These are phyloP conservation scores for Drosophila rubida DNA, from an alignment of 2,888 invertebrate species.

Conservation along the genomic window DNA sequence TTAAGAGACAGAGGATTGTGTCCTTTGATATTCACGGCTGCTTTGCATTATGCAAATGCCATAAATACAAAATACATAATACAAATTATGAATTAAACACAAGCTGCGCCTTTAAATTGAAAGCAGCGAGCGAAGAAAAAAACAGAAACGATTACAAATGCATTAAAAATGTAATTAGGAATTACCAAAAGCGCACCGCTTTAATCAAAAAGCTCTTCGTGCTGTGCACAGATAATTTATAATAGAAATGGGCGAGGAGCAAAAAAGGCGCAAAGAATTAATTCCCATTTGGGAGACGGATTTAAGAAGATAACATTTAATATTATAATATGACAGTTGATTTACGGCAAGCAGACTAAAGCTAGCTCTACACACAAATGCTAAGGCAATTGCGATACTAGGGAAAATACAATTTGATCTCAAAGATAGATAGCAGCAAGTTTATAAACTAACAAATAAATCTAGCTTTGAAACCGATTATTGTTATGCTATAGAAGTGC, in stretches of 20 bases:
- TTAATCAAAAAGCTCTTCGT: background rate
- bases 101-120: slow-evolving; percentile 1
- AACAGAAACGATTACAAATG: background rate
- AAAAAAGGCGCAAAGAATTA: background rate
- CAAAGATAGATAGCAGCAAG: too few relatives aligned
- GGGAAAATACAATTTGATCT: too few relatives aligned
- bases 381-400: too few relatives aligned
- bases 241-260: background rate
- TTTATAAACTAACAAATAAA: too few relatives aligned
- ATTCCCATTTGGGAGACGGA: background rate
- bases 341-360: background rate
- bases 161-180: slow-evolving; percentile 1
- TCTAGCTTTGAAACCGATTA: too few relatives aligned
- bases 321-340: background rate
- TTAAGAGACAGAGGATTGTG: background rate
- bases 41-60: slow-evolving; percentile 30
- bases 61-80: slow-evolving; percentile 30
- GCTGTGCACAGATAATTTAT: background rate
- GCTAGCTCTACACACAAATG: background rate
- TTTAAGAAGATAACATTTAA: background rate
- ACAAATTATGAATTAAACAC: slow-evolving; percentile 26
- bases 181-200: background rate
- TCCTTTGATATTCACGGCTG: slow-evolving; percentile 36
- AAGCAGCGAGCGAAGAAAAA: background rate
- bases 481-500: too few relatives aligned